Evolutionary conservation across 2,113 vertebrate genomes (phyloP).

Genomic region (Carassius auratus): DNA sequence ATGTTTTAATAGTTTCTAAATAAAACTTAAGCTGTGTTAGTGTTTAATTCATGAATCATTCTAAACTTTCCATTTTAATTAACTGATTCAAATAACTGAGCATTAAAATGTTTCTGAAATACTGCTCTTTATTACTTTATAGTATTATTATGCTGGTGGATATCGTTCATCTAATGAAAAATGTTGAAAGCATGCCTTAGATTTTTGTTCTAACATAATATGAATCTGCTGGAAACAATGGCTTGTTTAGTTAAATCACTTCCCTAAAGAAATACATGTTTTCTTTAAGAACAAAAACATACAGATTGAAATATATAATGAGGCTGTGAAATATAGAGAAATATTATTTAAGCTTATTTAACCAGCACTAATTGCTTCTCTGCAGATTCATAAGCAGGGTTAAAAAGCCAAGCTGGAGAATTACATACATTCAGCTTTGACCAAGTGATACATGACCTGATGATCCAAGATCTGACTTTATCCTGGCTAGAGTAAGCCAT

Average conservation of each 20-base stretch:
- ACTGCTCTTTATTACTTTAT: too few relatives aligned
- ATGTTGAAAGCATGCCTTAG: background rate
- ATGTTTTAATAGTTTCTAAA: too few relatives aligned
- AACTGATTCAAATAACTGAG: too few relatives aligned
- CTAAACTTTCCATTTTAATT: too few relatives aligned
- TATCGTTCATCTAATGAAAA: background rate
- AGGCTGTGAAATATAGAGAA: background rate
- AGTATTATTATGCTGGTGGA: background rate
- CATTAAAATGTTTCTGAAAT: too few relatives aligned
- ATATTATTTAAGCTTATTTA: background rate
- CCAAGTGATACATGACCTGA: constrained; percentile 52
- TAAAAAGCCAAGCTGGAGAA: constrained; percentile 31
- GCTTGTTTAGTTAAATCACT: too few relatives aligned
- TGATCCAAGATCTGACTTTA: constrained; percentile 42
- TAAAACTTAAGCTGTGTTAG: too few relatives aligned
- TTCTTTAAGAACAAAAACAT: too few relatives aligned
- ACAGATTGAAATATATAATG: background rate
- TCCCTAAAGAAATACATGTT: too few relatives aligned
- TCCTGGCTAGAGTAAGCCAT: constrained; percentile 15
- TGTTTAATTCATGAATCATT: too few relatives aligned
- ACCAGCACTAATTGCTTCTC: constrained; percentile 4
- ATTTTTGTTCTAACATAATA: background rate
- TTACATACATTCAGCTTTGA: constrained; percentile 34
- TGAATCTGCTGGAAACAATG: background rate
- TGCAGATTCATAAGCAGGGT: constrained; percentile 30